A percentile compares a stretch with the other conserved stretches of the same genome.
phyloP scores from a whole-genome alignment of 2,113 vertebrate genomes.

The Physeter macrocephalus region DNA sequence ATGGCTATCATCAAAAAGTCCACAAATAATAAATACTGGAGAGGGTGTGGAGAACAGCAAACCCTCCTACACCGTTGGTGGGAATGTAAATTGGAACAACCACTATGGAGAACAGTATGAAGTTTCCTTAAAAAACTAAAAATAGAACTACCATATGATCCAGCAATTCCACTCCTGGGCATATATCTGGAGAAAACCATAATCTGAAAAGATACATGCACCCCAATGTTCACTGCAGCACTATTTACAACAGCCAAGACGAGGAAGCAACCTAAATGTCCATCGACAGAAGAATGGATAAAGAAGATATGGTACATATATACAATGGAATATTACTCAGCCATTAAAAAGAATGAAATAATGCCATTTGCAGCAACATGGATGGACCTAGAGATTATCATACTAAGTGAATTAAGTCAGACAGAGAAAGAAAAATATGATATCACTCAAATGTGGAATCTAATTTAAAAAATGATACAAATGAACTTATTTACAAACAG shows the following conservation, averaged over 20 bases:
- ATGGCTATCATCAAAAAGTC: neutral
- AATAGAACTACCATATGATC: too few relatives aligned
- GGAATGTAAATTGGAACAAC: neutral
- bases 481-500: neutral
- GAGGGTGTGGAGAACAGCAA: neutral
- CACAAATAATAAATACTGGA: neutral
- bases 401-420: too few relatives aligned
- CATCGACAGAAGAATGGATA: rapidly evolving
- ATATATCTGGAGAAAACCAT: too few relatives aligned
- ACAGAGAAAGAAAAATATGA: neutral
- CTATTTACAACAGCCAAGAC: too few relatives aligned
- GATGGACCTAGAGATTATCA: neutral
- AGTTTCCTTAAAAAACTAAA: too few relatives aligned
- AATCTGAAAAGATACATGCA: too few relatives aligned
- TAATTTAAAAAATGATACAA: neutral
- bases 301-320: neutral
- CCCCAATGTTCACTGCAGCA: too few relatives aligned
- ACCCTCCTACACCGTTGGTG: neutral
- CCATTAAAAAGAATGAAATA: neutral
- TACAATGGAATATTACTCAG: neutral
- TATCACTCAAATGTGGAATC: neutral
- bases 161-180: too few relatives aligned
- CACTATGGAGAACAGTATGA: neutral
- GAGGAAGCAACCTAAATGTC: neutral
- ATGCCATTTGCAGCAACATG: neutral